Conservation (phyloP, 2,888 invertebrate species). For the Lasioglossum figueresi region DNA sequence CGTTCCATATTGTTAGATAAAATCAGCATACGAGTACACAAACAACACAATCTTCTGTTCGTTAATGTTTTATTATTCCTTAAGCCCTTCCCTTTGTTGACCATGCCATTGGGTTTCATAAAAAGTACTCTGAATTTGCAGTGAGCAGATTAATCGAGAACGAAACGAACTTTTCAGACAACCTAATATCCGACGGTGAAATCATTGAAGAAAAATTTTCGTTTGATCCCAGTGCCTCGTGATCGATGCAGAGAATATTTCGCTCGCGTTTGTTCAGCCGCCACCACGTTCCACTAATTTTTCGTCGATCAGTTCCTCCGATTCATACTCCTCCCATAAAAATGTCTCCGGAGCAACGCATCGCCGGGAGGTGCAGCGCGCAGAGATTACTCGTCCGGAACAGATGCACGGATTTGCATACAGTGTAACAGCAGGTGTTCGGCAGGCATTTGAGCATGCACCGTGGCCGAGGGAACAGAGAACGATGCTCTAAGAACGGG, state of each 20-base stretch:
- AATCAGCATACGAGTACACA: too few species aligned
- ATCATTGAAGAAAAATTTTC: too few species aligned
- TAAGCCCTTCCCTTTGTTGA: too few species aligned
- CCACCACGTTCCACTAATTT: background rate
- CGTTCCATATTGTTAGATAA: too few species aligned
- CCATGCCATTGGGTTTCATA: too few species aligned
- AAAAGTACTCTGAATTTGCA: too few species aligned
- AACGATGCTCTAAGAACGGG: slow-evolving; percentile 39
- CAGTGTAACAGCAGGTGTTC: slow-evolving; percentile 14
- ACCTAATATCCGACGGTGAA: too few species aligned
- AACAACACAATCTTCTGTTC: too few species aligned
- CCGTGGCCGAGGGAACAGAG: slow-evolving; percentile 4
- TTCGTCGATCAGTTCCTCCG: background rate
- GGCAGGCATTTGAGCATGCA: slow-evolving; percentile 21
- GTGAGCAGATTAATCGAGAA: too few species aligned
- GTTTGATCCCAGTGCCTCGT: background rate
- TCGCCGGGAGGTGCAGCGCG: background rate
- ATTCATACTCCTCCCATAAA: background rate
- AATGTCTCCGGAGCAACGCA: background rate
- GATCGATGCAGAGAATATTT: background rate
- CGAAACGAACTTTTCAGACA: too few species aligned
- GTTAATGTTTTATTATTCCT: too few species aligned
- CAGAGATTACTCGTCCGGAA: slow-evolving; percentile 1
- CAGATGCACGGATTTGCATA: slow-evolving; percentile 14
- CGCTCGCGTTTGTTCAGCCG: background rate